These are phyloP conservation scores for Lathamus discolor DNA, from an alignment of 2,113 vertebrate genomes.

Conservation along the genomic window DNA sequence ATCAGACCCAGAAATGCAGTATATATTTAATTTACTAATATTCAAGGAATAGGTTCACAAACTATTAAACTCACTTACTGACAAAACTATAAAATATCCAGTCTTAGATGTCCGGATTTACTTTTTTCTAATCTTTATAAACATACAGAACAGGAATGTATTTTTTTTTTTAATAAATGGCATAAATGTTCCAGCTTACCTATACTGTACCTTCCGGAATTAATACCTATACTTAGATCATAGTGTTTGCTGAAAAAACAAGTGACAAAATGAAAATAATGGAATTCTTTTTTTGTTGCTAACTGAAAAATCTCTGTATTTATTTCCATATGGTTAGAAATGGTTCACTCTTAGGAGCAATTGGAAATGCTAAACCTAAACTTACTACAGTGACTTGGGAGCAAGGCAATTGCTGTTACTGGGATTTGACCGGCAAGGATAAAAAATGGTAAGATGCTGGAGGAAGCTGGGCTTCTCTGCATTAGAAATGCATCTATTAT, in stretches of 20 bases:
- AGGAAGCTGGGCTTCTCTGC: not conserved
- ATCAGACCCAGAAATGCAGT: not conserved
- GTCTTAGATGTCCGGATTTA: not conserved
- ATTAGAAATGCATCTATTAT: not conserved
- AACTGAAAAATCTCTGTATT: not conserved
- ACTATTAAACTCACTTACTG: not conserved
- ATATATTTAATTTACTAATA: slow-evolving; percentile 7
- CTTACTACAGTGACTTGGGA: not conserved
- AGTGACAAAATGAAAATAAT: not conserved
- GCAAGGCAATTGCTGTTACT: not conserved
- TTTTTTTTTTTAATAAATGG: not conserved
- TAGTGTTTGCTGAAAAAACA: not conserved
- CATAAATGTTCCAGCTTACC: not conserved
- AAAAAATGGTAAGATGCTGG: not conserved
- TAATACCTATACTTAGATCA: not conserved
- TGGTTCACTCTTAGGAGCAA: not conserved
- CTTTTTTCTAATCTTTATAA: not conserved
- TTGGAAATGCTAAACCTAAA: not conserved
- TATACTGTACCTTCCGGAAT: not conserved
- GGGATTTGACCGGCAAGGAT: not conserved
- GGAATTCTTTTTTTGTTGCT: not conserved
- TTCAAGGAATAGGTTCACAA: slow-evolving; percentile 2
- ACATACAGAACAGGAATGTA: not conserved
- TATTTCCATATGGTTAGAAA: not conserved
- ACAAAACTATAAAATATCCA: not conserved